Evolutionary conservation across 2,113 vertebrate species (phyloP), one percentile per base, ranked within the genome.

Genomic region (Syngnathus scovelli): DNA sequence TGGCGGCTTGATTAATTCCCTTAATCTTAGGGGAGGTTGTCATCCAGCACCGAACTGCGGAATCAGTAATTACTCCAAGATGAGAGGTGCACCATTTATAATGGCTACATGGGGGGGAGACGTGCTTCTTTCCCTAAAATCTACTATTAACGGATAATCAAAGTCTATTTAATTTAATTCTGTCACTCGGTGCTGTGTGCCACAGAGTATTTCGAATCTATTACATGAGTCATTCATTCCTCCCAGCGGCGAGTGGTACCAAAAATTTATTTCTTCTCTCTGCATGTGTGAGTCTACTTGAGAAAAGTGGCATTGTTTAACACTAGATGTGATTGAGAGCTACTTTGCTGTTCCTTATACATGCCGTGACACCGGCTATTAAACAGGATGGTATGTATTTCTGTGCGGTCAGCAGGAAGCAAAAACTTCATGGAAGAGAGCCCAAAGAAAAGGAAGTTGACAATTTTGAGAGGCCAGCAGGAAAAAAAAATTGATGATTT

Each of bases 31-130:
- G 38, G 36, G 68, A 78, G 33, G 74, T 77, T 72, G 68, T 73
- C 58, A 69, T 70, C 61, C 61, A 46, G 59, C 51, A 68, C 49
- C 48, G 69, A 60, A 64, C 68, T 39, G 55, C 43, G 71, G 61
- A 66, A 71, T 68, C 63, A 66, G 58, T 79, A 72, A 83, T 81
- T 72, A 72, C 74, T 72, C 61, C 61, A 36, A 66, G 75, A 5
- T 66, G 67, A 79, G 65, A 62, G 41, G 36, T 51, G 67, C 37
- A 64, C 19, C 64, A 66, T 82, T 77, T 65, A 66, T 77, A 66
- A 72, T 44, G 4, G 36, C 44, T 46, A 64, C 48, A 13, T 62
- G 13, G 6, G 41, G 49, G 36, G n/a, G 33, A 69, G 41, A 71
- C 63, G 51, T 62, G 44, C n/a, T 73, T 43, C 51, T 55, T 72